Evolutionary conservation across 1,140 invertebrate species (phyloP).

Genomic region (Telenomus remus): DNA sequence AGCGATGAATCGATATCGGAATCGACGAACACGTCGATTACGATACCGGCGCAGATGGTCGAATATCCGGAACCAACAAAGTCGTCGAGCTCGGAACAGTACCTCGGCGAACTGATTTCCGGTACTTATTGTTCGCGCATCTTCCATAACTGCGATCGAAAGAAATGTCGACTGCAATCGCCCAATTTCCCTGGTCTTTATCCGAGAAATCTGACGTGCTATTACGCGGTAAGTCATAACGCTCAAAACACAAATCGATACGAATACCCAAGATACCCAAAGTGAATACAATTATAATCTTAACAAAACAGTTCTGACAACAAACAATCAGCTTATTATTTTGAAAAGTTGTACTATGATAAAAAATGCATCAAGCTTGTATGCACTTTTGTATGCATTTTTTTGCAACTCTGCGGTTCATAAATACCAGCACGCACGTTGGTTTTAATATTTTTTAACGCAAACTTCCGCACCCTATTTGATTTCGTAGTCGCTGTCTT

Average conservation of each 20-base stretch:
- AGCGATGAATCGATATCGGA: slow-evolving; percentile 54
- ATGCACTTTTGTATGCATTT: slow-evolving; percentile 24
- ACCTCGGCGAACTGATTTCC: slow-evolving; percentile 88
- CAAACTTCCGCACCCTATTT: slow-evolving; percentile 22
- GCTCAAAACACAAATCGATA: slow-evolving; percentile 4
- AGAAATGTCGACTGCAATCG: slow-evolving; percentile 89
- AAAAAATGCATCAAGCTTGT: no score
- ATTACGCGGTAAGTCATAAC: slow-evolving; percentile 82
- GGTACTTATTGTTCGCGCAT: slow-evolving; percentile 92
- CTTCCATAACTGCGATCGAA: slow-evolving; percentile 91
- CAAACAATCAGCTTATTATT: no score
- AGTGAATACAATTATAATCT: no score
- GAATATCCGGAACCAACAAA: slow-evolving; percentile 61
- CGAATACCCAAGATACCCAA: no score
- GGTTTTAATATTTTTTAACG: slow-evolving; percentile 28
- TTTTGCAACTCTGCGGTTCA: slow-evolving; percentile 1
- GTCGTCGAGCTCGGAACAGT: slow-evolving; percentile 77
- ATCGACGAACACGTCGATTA: slow-evolving; percentile 66
- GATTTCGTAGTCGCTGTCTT: slow-evolving; percentile 19
- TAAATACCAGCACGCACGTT: slow-evolving; percentile 22
- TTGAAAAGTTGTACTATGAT: no score
- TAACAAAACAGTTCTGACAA: no score
- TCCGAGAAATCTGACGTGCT: slow-evolving; percentile 91
- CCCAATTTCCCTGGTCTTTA: slow-evolving; percentile 94
- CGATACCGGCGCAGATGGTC: slow-evolving; percentile 65